Evolutionary conservation across 2,797 vertebrate genomes (phyloP), one percentile per base, ranked within the genome.

Genomic region (Acanthurus tractus): DNA sequence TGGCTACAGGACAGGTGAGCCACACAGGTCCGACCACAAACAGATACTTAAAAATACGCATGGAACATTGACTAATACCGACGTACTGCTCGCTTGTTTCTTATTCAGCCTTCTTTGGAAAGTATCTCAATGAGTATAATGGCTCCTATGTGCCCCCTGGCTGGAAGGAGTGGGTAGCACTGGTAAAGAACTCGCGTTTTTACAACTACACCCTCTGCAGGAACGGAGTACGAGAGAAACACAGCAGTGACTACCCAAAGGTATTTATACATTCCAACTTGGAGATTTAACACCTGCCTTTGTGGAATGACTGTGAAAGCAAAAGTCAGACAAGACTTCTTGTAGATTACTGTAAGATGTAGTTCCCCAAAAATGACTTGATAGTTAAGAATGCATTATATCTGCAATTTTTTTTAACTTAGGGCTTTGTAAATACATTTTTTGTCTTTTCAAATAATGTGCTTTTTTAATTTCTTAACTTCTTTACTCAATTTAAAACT

Each of bases 81-180:
- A 81, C 12, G 38, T 45, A 6, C 53, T 75, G 29, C 23, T 64
- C 7, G 0, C 20, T 71, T 65, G 14, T 81, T 76, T 34, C 29
- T 75, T 66, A 11, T 45, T 49, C 92, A 99, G 98, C 97, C 82
- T 99, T 98, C 93, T 99, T 99, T 85, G 98, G 98, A 52, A 99
- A 99, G 91, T 99, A 99, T 85, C 96, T 99, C 59, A 99, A 99
- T 44, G 98, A 99, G 81, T 99, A 99, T 90, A 99, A 99, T 1
- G 98, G 98, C 75, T 98, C 97, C 53, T 99, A 99, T 29, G 96
- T 99, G 85, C 98, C 98, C 8, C 98, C 97, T 17, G 98, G 98
- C 82, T 99, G 98, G 98, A 98, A 95, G 87, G 97, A 99, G 88
- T 99, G 98, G 98, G 97, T 99, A 54, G 97, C 97, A 29, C 95